These are phyloP conservation scores for Periparus ater DNA, from an alignment of 2,797 vertebrate genomes.

Conservation along the genomic window DNA sequence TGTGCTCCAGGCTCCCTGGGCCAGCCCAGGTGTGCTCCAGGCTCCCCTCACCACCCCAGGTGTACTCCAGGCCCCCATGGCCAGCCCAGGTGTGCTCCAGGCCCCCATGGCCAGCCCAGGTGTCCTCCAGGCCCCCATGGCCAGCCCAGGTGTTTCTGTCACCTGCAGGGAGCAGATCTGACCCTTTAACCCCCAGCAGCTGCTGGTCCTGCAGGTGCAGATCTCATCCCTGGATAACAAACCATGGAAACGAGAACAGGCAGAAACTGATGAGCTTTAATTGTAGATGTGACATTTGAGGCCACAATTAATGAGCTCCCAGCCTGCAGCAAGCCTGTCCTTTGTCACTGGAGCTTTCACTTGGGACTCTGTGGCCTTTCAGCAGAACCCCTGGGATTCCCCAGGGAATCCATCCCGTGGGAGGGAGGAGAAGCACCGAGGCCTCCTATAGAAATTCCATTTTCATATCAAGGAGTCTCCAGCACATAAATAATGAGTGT, in stretches of 20 bases:
- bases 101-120: background rate
- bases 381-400: background rate
- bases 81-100: background rate
- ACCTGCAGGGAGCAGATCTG: rapidly evolving
- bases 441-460: background rate
- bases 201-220: too few species aligned
- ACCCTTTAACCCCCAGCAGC: background rate
- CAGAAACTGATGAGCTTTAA: background rate
- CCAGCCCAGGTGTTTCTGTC: background rate
- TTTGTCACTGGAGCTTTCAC: background rate
- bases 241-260: rapidly evolving
- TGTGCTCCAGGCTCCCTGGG: background rate
- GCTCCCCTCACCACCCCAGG: background rate
- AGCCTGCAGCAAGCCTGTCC: background rate
- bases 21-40: background rate
- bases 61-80: background rate
- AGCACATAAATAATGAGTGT: background rate
- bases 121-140: background rate
- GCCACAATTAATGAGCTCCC: background rate
- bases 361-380: background rate
- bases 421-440: background rate
- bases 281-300: background rate
- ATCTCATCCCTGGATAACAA: background rate
- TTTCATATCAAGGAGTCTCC: background rate
- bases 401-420: rapidly evolving